Base-by-base conservation (phyloP, 1,140 invertebrate species). In the Drosophila tsacasi region DNA sequence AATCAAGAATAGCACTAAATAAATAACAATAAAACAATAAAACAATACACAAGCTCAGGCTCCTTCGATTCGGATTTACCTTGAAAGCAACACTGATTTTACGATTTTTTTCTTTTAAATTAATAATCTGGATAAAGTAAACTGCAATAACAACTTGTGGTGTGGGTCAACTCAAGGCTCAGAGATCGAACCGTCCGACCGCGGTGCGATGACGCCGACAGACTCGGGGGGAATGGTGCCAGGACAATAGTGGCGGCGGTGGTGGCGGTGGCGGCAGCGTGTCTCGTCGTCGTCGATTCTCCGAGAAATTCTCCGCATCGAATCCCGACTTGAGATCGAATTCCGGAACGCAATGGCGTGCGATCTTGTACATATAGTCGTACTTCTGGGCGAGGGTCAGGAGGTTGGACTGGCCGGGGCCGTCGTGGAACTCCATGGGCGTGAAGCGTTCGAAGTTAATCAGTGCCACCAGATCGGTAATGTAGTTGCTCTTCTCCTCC, bases 281-380 rank as follows among this genome's bases (percentile, higher is more conserved):
- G 0, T 35, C 13, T 5, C 17, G 15, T 23, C 32, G 5, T 5
- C 65, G 59, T 10, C 60, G 64, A 17, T n/a, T n/a, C 1, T 67
- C 23, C 10, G 64, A 10, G 1, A 27, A 30, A 1, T 30, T 23
- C 7, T 63, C 59, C n/a, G 32, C 6, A 7, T 25, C 10, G 3
- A 40, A 37, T 2, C 12, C 23, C 30, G 8, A 2, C 42, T 63
- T 63, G n/a, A 67, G 17, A 10, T 63, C 30, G 8, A 37, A 44
- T 3, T 66, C 62, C 5, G 12, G 1, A 15, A 19, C 23, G 5
- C 21, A 3, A 0, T 30, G 30, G 1, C 17, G 10, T 0, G 65
- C 65, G 10, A 72, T 72, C 15, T 47, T 30, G 17, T 71, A 71
- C n/a, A 71, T 68, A 13, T 47, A 23, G 19, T 72, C 68, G 25